Evolutionary conservation across 1,140 invertebrate species (phyloP).

Genomic region (Oscheius sp.): DNA sequence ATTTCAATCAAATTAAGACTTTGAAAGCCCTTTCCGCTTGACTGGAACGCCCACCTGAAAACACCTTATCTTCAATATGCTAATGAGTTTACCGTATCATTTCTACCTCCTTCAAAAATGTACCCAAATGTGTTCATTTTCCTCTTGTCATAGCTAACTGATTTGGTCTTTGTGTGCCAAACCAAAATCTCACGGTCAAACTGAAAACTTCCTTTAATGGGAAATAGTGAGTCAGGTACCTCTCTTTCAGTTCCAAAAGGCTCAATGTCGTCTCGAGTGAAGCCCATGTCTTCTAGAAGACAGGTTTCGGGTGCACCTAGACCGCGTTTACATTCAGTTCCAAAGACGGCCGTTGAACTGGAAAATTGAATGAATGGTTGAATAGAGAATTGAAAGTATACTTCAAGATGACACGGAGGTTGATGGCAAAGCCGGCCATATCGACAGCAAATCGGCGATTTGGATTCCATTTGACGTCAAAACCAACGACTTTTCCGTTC

Average conservation of each 20-base stretch:
- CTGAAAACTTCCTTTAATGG: constrained; percentile 2
- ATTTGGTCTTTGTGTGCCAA: constrained; percentile 33
- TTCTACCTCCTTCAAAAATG: constrained; percentile 15
- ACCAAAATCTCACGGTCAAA: constrained; percentile 24
- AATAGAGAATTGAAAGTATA: neutral
- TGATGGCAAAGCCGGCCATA: constrained; percentile 44
- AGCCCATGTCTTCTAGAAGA: constrained; percentile 28
- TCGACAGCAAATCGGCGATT: constrained; percentile 31
- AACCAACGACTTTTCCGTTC: constrained; percentile 35
- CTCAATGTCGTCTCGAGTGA: constrained; percentile 23
- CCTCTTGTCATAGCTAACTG: constrained; percentile 7
- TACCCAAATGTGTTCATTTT: constrained; percentile 16
- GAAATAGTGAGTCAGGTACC: neutral
- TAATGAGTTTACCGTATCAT: constrained; percentile 2
- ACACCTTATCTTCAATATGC: neutral
- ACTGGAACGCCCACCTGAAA: constrained; percentile 21
- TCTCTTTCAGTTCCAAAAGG: constrained; percentile 22
- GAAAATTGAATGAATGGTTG: neutral
- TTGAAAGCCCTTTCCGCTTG: constrained; percentile 4
- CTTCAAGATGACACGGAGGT: constrained; percentile 31
- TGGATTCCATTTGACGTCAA: constrained; percentile 33
- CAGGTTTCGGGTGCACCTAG: constrained; percentile 32
- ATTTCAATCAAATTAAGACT: too few species aligned
- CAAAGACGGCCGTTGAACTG: constrained; percentile 21
- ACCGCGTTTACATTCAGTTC: constrained; percentile 12